phyloP scores from a whole-genome alignment of 2,797 vertebrate species.

The Microcaecilia unicolor region DNA sequence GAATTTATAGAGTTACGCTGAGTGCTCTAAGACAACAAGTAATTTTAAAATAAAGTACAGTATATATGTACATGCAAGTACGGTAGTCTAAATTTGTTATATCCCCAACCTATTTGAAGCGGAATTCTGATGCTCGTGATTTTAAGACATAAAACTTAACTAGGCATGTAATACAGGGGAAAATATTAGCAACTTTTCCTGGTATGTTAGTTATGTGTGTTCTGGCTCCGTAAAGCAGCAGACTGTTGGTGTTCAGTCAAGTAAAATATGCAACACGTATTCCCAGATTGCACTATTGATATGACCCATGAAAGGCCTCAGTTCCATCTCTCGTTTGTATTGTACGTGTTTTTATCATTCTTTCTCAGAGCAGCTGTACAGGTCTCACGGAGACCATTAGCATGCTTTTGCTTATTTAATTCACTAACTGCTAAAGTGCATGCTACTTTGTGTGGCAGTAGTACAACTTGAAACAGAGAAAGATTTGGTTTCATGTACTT shows the following conservation, averaged over 20 bases:
- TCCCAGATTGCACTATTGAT: slow-evolving; percentile 23
- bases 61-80: neutral
- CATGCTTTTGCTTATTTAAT: slow-evolving; percentile 48
- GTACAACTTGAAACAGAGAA: slow-evolving; percentile 34
- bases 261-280: slow-evolving; percentile 14
- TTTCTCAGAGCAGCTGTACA: slow-evolving; percentile 34
- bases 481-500: slow-evolving; percentile 53
- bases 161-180: neutral
- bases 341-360: slow-evolving; percentile 47
- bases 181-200: neutral
- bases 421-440: slow-evolving; percentile 34
- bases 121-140: neutral
- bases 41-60: neutral
- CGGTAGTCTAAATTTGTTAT: neutral
- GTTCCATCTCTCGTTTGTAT: slow-evolving; percentile 29
- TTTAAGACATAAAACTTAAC: neutral
- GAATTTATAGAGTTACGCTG: no score
- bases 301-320: slow-evolving; percentile 26
- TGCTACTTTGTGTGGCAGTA: slow-evolving; percentile 43
- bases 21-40: neutral
- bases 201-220: neutral
- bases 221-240: slow-evolving; percentile 6
- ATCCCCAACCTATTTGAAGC: neutral
- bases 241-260: slow-evolving; percentile 24
- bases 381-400: slow-evolving; percentile 33